Conservation (phyloP, 2,797 vertebrate species). For the Taenioides sp. region DNA sequence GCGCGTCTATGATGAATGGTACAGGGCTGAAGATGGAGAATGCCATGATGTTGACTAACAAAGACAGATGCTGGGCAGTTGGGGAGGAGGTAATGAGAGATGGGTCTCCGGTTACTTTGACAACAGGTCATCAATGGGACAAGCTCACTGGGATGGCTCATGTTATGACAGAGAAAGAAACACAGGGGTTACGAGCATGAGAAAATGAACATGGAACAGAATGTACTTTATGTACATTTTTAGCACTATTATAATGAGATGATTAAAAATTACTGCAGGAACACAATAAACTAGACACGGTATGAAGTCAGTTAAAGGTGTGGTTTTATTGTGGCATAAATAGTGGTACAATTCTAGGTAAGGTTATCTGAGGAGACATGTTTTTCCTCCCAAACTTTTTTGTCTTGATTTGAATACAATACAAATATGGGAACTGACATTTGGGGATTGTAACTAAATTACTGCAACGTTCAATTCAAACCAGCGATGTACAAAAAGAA, state of each 20-base stretch:
- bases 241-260: not conserved
- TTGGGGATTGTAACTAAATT: not conserved
- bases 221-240: constrained; percentile 1
- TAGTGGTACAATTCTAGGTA: not conserved
- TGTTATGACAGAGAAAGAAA: constrained; percentile 64
- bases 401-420: not conserved
- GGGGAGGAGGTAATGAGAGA: constrained; percentile 67
- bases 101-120: constrained; percentile 57
- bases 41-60: constrained; percentile 68
- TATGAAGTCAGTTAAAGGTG: not conserved
- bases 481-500: not conserved
- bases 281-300: not conserved
- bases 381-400: not conserved
- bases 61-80: constrained; percentile 70
- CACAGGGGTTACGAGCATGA: constrained; percentile 52
- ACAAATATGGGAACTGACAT: constrained; percentile 1
- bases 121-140: constrained; percentile 62
- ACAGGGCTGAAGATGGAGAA: constrained; percentile 48
- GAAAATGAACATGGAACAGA: constrained; percentile 42
- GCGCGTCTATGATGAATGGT: constrained; percentile 66
- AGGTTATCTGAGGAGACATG: constrained; percentile 7
- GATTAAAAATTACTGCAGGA: constrained; percentile 22
- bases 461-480: not conserved
- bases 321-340: not conserved
- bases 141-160: constrained; percentile 58